Percentiles rank a stretch among this genome's conserved stretches.
phyloP scores from a whole-genome alignment of 2,797 vertebrate genomes.

The Melanotaenia parkinsoni region DNA sequence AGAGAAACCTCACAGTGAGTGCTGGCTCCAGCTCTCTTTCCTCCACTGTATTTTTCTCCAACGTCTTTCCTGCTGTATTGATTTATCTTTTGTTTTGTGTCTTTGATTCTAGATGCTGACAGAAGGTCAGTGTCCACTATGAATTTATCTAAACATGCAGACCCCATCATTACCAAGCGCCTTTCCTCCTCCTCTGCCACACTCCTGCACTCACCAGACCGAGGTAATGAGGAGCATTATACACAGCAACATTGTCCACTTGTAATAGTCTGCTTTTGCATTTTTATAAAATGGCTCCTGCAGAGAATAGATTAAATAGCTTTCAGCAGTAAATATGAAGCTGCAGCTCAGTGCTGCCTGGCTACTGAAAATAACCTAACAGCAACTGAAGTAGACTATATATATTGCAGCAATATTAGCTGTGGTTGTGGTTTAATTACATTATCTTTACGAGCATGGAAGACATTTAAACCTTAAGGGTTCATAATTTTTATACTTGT shows the following conservation, averaged over 20 bases:
- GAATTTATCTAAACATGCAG: conserved; percentile 97
- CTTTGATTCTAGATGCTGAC: conserved; percentile 89
- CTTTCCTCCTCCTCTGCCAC: conserved; percentile 97
- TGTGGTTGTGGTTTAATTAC: background rate
- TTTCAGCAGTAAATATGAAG: background rate
- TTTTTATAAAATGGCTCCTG: background rate
- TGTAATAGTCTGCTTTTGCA: background rate
- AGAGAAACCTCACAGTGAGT: conserved; percentile 37
- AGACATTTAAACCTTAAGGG: background rate
- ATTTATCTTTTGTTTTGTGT: conserved; percentile 15
- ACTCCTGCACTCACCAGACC: conserved; percentile 95
- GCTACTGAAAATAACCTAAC: background rate
- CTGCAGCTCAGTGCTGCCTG: background rate
- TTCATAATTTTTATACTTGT: background rate
- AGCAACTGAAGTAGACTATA: background rate
- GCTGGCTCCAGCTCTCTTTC: conserved; percentile 26
- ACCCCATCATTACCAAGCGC: conserved; percentile 97
- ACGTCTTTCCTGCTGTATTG: background rate
- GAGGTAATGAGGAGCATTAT: conserved; percentile 85
- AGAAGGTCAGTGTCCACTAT: conserved; percentile 96
- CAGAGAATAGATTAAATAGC: background rate
- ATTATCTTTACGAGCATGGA: background rate
- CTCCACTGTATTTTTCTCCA: conserved; percentile 10
- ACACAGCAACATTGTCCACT: background rate
- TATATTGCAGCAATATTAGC: background rate